phyloP scores from a whole-genome alignment of 2,113 vertebrate species.

The Eolophus roseicapilla region DNA sequence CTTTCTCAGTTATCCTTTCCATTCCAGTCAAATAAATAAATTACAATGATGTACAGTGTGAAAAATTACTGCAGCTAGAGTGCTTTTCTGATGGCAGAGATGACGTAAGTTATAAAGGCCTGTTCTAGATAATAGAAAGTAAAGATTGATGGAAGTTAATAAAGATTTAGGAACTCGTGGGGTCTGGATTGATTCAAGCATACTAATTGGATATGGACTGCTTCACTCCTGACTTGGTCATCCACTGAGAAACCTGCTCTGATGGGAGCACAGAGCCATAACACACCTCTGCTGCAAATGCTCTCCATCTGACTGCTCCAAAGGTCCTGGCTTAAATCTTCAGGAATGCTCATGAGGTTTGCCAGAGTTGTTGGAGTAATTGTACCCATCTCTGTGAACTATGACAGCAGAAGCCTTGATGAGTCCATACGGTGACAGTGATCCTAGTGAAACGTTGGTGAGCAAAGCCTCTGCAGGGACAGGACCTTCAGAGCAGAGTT shows the following conservation, averaged over 20 bases:
- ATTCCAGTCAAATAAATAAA: slow-evolving; percentile 55
- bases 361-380: background rate
- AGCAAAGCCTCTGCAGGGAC: background rate
- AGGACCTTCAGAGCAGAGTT: background rate
- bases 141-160: slow-evolving; percentile 11
- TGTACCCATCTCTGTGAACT: background rate
- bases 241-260: background rate
- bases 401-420: background rate
- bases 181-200: background rate
- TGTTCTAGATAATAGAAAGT: slow-evolving; percentile 18
- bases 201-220: background rate
- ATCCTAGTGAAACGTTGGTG: background rate
- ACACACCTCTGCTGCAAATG: background rate
- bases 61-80: slow-evolving; percentile 46
- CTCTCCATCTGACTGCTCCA: background rate
- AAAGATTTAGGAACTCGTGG: background rate
- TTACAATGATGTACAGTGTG: slow-evolving; percentile 12
- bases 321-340: background rate
- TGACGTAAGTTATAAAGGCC: slow-evolving; percentile 4
- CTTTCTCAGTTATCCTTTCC: slow-evolving; percentile 4
- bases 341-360: background rate
- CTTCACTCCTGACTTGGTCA: background rate
- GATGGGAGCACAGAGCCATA: background rate
- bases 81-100: slow-evolving; percentile 13
- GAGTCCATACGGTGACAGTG: background rate